These are phyloP conservation scores for Ladona fulva DNA, from an alignment of 1,140 invertebrate species.

Conservation along the genomic window DNA sequence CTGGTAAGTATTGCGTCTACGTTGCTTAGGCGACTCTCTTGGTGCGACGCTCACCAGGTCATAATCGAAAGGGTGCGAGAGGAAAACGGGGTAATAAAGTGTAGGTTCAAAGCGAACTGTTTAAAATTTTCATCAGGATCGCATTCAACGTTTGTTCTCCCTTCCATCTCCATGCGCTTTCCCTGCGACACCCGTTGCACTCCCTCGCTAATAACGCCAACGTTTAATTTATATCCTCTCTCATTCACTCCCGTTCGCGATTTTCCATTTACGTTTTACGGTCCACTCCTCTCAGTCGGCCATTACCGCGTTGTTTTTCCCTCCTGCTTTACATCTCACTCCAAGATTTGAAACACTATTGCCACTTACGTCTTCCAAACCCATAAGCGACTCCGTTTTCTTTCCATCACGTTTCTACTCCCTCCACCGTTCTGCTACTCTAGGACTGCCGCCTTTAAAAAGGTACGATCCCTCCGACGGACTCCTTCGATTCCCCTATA, in stretches of 20 bases:
- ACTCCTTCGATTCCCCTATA: too few relatives aligned
- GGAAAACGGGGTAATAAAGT: neutral
- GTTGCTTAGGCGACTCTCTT: too few relatives aligned
- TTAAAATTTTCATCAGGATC: neutral
- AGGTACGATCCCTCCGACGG: too few relatives aligned
- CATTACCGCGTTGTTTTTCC: neutral
- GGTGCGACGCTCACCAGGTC: too few relatives aligned
- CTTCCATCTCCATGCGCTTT: neutral
- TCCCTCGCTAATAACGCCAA: neutral
- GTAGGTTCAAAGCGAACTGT: neutral
- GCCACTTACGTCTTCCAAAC: too few relatives aligned
- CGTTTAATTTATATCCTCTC: neutral
- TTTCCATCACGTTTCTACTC: too few relatives aligned
- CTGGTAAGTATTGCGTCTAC: too few relatives aligned
- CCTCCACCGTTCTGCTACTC: too few relatives aligned
- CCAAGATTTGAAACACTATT: neutral
- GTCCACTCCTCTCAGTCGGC: neutral
- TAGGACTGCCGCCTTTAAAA: too few relatives aligned
- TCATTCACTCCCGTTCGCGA: neutral
- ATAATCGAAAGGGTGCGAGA: neutral
- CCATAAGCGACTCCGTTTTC: too few relatives aligned
- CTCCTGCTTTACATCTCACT: neutral
- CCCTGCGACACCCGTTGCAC: neutral
- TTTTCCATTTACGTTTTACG: conserved; percentile 7
- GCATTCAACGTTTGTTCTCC: neutral